Conservation (phyloP, 2,888 invertebrate species). For the Oligia latruncula region DNA sequence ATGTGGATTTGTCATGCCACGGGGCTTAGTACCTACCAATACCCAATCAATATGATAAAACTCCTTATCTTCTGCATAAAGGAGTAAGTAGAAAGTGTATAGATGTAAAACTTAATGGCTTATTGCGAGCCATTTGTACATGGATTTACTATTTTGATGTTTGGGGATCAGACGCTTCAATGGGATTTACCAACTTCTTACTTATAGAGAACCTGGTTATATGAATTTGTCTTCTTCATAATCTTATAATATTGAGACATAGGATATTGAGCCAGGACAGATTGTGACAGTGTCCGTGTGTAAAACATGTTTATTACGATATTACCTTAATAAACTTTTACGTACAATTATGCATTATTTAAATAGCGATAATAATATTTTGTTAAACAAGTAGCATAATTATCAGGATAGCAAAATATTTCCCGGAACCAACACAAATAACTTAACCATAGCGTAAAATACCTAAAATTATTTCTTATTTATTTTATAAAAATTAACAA, state of each 20-base stretch:
- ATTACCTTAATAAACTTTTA: not conserved
- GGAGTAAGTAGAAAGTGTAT: slow-evolving; percentile 41
- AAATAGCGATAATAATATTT: not conserved
- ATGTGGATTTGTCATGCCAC: slow-evolving; percentile 80
- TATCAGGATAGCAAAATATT: not conserved
- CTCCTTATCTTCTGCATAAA: slow-evolving; percentile 46
- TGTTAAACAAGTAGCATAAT: not conserved
- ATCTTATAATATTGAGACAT: no score
- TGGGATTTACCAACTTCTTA: slow-evolving; percentile 21
- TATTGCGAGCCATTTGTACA: slow-evolving; percentile 52
- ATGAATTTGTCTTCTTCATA: not conserved
- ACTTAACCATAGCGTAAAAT: not conserved
- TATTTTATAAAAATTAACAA: slow-evolving; percentile 1
- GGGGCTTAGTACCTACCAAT: slow-evolving; percentile 69
- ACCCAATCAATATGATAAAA: slow-evolving; percentile 64
- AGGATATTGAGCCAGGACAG: not conserved
- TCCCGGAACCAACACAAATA: not conserved
- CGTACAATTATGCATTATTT: not conserved
- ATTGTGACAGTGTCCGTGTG: not conserved
- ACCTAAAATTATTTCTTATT: not conserved
- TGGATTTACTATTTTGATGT: slow-evolving; percentile 53
- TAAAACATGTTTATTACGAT: not conserved
- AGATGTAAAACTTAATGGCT: slow-evolving; percentile 59
- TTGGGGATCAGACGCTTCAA: slow-evolving; percentile 33
- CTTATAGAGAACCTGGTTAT: not conserved